phyloP scores from a whole-genome alignment of 1,140 invertebrate species.

The Pygmarrhopalites habei region DNA sequence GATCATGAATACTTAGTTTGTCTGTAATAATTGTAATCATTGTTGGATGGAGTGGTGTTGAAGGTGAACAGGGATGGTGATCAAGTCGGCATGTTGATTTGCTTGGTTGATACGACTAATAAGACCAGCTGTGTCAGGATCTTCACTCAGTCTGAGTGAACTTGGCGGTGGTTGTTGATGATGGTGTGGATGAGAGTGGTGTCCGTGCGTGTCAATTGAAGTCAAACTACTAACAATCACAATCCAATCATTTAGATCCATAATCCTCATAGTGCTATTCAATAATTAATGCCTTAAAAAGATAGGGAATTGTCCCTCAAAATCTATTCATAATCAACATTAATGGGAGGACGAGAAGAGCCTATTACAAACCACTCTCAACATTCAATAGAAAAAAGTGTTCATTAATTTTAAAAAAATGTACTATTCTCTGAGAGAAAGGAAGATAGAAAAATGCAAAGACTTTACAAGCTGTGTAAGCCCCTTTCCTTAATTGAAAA shows the following conservation, averaged over 20 bases:
- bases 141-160: slow-evolving; percentile 2
- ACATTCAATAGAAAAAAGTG: neutral
- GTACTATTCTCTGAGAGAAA: too few species aligned
- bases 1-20: too few species aligned
- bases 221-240: slow-evolving; percentile 5
- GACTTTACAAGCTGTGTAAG: too few species aligned
- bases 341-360: neutral
- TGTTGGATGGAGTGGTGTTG: slow-evolving; percentile 6
- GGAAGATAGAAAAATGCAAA: too few species aligned
- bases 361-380: neutral
- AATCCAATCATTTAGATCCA: slow-evolving; percentile 1
- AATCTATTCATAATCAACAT: neutral
- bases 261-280: neutral
- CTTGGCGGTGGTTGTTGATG: neutral
- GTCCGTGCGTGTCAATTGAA: neutral
- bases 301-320: neutral
- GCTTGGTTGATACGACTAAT: slow-evolving; percentile 26
- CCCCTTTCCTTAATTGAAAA: too few species aligned
- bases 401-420: neutral
- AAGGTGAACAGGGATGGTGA: slow-evolving; percentile 16
- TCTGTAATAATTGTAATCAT: neutral
- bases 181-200: neutral
- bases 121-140: slow-evolving; percentile 22
- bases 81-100: slow-evolving; percentile 30
- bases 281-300: neutral